These are phyloP conservation scores for Sarcophaga caerulescens DNA, from an alignment of 2,888 invertebrate genomes.

Conservation along the genomic window DNA sequence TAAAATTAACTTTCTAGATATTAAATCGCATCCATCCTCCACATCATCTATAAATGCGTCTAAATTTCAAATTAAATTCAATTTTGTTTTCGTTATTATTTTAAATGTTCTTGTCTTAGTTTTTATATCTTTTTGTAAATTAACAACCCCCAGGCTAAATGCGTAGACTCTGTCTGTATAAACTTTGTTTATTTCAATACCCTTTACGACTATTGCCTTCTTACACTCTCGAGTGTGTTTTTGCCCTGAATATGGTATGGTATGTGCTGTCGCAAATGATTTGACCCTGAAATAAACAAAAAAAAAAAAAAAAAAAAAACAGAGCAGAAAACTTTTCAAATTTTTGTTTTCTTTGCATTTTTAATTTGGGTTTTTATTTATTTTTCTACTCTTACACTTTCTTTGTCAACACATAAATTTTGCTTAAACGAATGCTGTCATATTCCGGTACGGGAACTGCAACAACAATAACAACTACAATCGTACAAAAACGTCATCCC, in stretches of 20 bases:
- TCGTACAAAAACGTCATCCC: not conserved
- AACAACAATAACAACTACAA: too few species aligned
- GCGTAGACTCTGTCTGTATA: not conserved
- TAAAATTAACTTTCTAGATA: not conserved
- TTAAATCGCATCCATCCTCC: too few species aligned
- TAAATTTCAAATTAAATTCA: not conserved
- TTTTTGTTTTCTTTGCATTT: slow-evolving; percentile 48
- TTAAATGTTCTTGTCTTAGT: not conserved
- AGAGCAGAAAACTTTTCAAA: not conserved
- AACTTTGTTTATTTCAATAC: slow-evolving; percentile 18
- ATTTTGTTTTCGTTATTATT: not conserved
- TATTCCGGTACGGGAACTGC: slow-evolving; percentile 11
- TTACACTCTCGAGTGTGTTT: slow-evolving; percentile 14
- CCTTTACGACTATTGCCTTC: not conserved
- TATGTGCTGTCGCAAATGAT: slow-evolving; percentile 9
- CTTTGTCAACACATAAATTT: slow-evolving; percentile 49
- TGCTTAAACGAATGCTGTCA: slow-evolving; percentile 31
- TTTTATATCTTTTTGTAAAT: not conserved
- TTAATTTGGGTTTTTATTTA: slow-evolving; percentile 65
- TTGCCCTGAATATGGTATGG: not conserved
- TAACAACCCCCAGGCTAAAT: not conserved
- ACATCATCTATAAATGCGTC: too few species aligned
- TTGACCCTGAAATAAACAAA: slow-evolving; percentile 64
- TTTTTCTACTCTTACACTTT: slow-evolving; percentile 67
- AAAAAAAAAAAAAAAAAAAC: not conserved